These are phyloP conservation scores for Blastobasis lacticolella DNA, from an alignment of 2,888 invertebrate genomes.

Conservation along the genomic window DNA sequence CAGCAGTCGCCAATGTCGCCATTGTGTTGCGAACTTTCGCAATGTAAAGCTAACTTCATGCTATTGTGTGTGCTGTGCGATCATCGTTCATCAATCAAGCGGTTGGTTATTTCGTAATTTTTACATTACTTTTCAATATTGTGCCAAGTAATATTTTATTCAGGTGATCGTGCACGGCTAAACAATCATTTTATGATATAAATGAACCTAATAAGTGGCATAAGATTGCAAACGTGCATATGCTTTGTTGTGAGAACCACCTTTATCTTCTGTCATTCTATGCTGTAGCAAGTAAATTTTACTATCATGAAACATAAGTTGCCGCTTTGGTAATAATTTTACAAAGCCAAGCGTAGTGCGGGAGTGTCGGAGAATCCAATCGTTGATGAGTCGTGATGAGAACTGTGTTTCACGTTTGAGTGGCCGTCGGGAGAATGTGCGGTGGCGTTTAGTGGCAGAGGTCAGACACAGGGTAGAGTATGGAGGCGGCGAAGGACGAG, in stretches of 20 bases:
- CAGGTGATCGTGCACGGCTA: constrained; percentile 36
- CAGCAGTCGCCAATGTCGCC: constrained; percentile 36
- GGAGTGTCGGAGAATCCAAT: constrained; percentile 27
- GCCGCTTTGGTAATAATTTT: constrained; percentile 39
- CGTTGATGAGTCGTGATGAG: constrained; percentile 63
- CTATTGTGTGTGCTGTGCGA: constrained; percentile 69
- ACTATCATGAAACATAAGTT: constrained; percentile 66
- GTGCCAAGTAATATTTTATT: constrained; percentile 50
- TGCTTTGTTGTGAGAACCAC: constrained; percentile 74
- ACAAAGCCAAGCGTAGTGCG: constrained; percentile 28
- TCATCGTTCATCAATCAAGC: constrained; percentile 68
- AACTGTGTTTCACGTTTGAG: constrained; percentile 51
- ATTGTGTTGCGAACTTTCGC: constrained; percentile 35
- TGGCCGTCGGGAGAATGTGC: constrained; percentile 61
- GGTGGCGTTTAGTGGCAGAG: constrained; percentile 65
- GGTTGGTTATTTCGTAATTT: constrained; percentile 57
- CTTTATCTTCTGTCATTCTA: constrained; percentile 72
- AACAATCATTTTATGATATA: constrained; percentile 31
- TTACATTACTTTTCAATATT: constrained; percentile 47
- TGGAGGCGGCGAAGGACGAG: constrained; percentile 82
- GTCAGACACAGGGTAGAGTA: constrained; percentile 64
- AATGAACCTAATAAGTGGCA: constrained; percentile 34
- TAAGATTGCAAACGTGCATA: constrained; percentile 66
- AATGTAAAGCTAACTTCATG: constrained; percentile 52
- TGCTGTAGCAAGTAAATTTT: constrained; percentile 58